These are phyloP conservation scores for Saccopteryx leptura DNA, from an alignment of 2,113 vertebrate genomes.

Conservation along the genomic window DNA sequence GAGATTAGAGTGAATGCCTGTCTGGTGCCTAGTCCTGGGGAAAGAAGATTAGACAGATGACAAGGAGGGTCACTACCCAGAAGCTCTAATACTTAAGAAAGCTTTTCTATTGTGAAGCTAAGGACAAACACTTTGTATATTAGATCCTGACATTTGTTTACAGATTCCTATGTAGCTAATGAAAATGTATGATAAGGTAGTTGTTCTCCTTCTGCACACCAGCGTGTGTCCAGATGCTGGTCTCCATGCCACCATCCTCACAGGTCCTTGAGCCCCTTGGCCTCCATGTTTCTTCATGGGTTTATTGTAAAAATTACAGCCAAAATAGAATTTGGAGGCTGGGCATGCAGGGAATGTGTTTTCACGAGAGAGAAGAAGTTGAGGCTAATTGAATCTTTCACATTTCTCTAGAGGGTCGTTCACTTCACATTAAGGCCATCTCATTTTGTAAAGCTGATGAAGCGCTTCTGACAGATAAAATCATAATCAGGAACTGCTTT, in stretches of 20 bases:
- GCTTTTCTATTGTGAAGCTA: not conserved
- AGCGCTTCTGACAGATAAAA: conserved; percentile 21
- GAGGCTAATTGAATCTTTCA: conserved; percentile 28
- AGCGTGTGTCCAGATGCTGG: not conserved
- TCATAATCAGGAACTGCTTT: conserved; percentile 31
- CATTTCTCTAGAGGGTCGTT: conserved; percentile 15
- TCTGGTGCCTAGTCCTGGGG: not conserved
- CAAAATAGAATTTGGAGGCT: not conserved
- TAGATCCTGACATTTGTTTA: not conserved
- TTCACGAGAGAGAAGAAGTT: not conserved
- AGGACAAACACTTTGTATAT: not conserved
- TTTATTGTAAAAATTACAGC: not conserved
- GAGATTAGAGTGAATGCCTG: not conserved
- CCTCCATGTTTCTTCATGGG: not conserved
- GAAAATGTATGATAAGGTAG: not conserved
- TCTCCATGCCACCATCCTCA: not conserved
- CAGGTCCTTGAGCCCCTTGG: too few relatives aligned
- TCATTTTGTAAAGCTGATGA: not conserved
- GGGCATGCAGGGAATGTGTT: not conserved
- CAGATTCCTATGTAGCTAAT: not conserved
- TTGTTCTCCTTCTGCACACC: not conserved
- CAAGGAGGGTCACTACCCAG: not conserved
- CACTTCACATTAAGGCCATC: not conserved
- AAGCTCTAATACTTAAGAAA: not conserved
- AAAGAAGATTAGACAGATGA: not conserved